Conservation (phyloP, 2,888 invertebrate genomes). For the Epistrophella euchroma region DNA sequence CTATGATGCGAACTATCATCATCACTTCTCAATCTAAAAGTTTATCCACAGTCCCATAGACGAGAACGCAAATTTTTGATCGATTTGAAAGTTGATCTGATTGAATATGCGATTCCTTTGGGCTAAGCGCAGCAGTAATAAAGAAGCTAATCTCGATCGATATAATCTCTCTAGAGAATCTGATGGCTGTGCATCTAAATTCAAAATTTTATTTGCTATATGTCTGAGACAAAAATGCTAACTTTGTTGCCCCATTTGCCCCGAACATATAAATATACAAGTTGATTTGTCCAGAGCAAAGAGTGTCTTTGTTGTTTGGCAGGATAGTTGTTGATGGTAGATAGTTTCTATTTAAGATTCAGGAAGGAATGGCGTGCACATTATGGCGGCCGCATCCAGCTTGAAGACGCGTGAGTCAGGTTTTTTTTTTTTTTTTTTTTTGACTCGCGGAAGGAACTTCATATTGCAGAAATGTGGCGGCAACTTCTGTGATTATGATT, state of each 20-base stretch:
- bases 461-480: constrained; percentile 43
- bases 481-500: constrained; percentile 67
- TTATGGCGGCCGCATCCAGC: background rate
- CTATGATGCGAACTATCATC: constrained; percentile 5
- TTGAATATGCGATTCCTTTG: constrained; percentile 45
- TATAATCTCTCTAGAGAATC: background rate
- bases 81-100: constrained; percentile 61
- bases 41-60: background rate
- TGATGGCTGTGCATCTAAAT: background rate
- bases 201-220: constrained; percentile 6
- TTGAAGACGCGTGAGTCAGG: constrained; percentile 18
- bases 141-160: constrained; percentile 37
- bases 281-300: constrained; percentile 32
- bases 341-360: constrained; percentile 19
- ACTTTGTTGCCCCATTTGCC: constrained; percentile 30
- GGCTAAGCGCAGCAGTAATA: constrained; percentile 47
- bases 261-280: constrained; percentile 13
- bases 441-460: constrained; percentile 73
- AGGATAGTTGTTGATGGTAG: background rate
- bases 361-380: constrained; percentile 16
- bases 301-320: background rate
- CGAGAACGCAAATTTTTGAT: constrained; percentile 42
- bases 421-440: background rate
- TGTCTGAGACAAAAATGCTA: constrained; percentile 20
- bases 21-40: constrained; percentile 11